Base-by-base conservation (phyloP, 1,140 invertebrate genomes). In the Arctopsyche grandis region DNA sequence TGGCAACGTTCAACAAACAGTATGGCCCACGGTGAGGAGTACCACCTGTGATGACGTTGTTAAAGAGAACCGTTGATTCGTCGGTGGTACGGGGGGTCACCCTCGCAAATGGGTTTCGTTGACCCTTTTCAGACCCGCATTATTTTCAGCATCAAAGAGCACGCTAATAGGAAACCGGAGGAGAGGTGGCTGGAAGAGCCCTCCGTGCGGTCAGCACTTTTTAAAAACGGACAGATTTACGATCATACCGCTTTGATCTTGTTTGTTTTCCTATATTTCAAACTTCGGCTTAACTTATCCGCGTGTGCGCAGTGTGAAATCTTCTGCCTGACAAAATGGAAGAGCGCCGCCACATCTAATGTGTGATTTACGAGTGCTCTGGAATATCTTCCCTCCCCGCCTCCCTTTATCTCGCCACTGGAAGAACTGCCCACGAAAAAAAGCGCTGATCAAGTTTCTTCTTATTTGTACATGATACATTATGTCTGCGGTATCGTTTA, bases 181-280 rank as follows among this genome's bases (percentile, higher is more conserved):
- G 74, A 74, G 16, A n/a, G 10, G 24, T 26, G 9, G 38, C 70
- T 21, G 1, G 69, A 7, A n/a, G 29, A 7, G 29, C 58, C n/a
- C 58, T 21, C 52, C 60, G 38, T 52, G 70, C 80, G 80, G 80
- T 81, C 80, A 81, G 80, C 80, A 70, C 44, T 78, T 78, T 79
- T 81, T 58, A 75, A 78, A 75, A 52, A 12, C 26, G 43, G 52
- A 38, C 29, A 81, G 80, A 81, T 81, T 81, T 81, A 81, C 77
- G 80, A 81, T 60, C 77, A 38, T 44, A 58, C 76, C 63, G 58
- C 77, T 78, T 81, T 75, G 56, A 75, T 78, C 66, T 77, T 81
- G 66, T 79, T 81, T 81, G 80, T 77, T 81, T 81, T 81, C 44
- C 80, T 81, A 79, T 81, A 81, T 79, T 81, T 81, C 75, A 81